Evolutionary conservation across 2,888 invertebrate species (phyloP), one percentile per base, ranked within the genome.

Genomic region (Limulus polyphemus): DNA sequence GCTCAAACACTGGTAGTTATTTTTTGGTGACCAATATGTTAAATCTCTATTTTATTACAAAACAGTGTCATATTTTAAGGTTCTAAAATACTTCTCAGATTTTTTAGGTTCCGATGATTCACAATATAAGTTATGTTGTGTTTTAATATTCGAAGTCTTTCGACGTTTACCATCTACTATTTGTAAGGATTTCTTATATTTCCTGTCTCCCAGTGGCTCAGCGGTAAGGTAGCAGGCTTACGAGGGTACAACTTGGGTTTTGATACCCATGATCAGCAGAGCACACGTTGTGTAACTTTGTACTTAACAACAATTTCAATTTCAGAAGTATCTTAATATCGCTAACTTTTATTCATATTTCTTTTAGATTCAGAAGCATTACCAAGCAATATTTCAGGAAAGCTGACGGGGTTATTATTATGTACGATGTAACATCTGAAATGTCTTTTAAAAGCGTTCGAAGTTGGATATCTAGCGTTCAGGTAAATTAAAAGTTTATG

Each of bases 321-420:
- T 47, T 13, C 50, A 16, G 17, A 47, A 47, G n/a, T 49, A 16
- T 49, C n/a, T 61, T 49, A 49, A 61, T 12, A 48, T 47, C 1
- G 47, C 55, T 61, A 51, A 14, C 13, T n/a, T n/a, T 51, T 51
- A 51, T n/a, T 51, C 0, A n/a, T 51, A 51, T 51, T 3, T n/a
- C 57, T 63, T 70, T 13, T 71, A 78, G 80, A 69, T 81, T 79
- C 69, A 77, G 80, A 17, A 79, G 79, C 57, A 79, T 81, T 57
- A 81, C 81, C 0, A 79, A 79, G 68, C 81, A 81, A 70, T 81
- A 81, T 71, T 81, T 79, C 73, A 75, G 81, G 4, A 81, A 81
- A 70, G 80, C 81, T 4, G 81, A 81, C 69, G 81, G 80, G 5
- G 80, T 81, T 46, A 72, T 79, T 32, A 71, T 81, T 52, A 78